Conservation (phyloP, 1,140 invertebrate genomes). For the Bombus soroeensis region DNA sequence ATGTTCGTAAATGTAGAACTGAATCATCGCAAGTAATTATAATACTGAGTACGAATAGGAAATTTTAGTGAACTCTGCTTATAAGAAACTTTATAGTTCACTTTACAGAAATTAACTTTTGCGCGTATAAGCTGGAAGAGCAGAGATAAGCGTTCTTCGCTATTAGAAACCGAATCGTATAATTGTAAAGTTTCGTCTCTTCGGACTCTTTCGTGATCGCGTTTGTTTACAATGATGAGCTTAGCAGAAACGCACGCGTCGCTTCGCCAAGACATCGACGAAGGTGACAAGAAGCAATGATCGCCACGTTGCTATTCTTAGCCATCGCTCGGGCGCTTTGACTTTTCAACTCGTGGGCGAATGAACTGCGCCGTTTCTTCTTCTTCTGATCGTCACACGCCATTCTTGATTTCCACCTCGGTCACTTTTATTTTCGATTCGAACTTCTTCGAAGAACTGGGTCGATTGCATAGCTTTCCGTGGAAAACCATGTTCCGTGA, state of each 20-base stretch:
- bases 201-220: neutral
- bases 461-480: neutral
- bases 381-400: neutral
- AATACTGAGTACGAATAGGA: no score
- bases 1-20: no score
- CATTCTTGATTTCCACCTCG: no score
- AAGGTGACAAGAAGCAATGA: constrained; percentile 41
- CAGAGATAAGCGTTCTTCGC: no score
- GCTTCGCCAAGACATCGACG: neutral
- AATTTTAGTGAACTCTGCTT: no score
- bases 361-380: constrained; percentile 40
- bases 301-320: constrained; percentile 44
- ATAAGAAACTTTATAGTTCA: no score
- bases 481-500: neutral
- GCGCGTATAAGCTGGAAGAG: no score
- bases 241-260: neutral
- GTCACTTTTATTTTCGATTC: constrained; percentile 32
- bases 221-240: constrained; percentile 21
- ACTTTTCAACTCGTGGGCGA: constrained; percentile 49
- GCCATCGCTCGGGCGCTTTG: constrained; percentile 35
- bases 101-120: no score
- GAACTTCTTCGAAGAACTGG: neutral
- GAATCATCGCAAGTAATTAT: no score
- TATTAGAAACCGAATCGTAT: no score
- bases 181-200: no score